Base-by-base conservation (phyloP, 2,888 invertebrate species). In the Blera fallax region DNA sequence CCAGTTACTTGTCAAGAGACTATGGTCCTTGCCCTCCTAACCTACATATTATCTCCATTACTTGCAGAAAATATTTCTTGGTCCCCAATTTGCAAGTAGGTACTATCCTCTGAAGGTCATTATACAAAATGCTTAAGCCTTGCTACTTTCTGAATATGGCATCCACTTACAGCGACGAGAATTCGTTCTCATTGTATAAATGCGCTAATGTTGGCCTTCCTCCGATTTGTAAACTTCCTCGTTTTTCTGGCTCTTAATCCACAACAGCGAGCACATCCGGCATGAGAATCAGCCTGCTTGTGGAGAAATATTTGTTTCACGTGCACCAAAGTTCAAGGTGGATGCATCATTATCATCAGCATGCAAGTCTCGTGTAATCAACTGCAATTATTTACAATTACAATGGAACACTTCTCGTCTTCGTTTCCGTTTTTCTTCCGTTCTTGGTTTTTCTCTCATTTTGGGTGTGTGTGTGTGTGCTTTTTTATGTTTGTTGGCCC, bases 361-460 rank as follows among this genome's bases (percentile, higher is more conserved):
- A 85, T 85, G 84, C 84, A 76, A 65, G 45, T 70, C 76, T 70
- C 69, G 80, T 81, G 34, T 70, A 76, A 85, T 69, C 52, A 81
- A 52, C 74, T 70, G 76, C 69, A 85, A 85, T 85, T 85, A 84
- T 70, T 80, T 80, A 70, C 80, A 84, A 84, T 80, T 85, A 85
- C 80, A 76, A 62, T 74, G 34, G 58, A 80, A 43, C 58, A 58
- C 64, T 81, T 43, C 62, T 70, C 50, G 62, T 70, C 65, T 74
- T 74, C 40, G 48, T 58, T 85, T 85, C 81, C 80, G 56, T 37
- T 78, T 11, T 65, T 7, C 11, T 70, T 72, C 43, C 50, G 32
- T 54, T 65, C 32, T 27, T 40, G 18, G 10, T 40, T 37, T 32
- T 58, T 40, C 11, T 50, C n/a, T 21, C 34, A 18, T 3, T 7